A percentile compares a stretch with the other conserved stretches of the same genome.
These are phyloP conservation scores for Sorex fumeus DNA, from an alignment of 2,113 vertebrate species.

Conservation along the genomic window DNA sequence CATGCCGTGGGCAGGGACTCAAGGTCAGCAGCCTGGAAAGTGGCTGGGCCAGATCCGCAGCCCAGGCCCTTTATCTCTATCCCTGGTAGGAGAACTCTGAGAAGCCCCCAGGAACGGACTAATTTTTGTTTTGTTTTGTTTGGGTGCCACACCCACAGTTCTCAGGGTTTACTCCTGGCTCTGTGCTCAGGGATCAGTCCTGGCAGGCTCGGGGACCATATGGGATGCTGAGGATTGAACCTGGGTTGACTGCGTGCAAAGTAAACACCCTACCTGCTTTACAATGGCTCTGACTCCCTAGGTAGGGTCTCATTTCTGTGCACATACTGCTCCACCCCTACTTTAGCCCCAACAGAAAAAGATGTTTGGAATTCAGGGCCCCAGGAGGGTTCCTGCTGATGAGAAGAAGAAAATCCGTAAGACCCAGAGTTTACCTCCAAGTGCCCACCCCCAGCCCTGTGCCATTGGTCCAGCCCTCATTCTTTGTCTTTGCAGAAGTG, in stretches of 20 bases:
- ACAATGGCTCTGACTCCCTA: too few relatives aligned
- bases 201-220: too few relatives aligned
- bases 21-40: neutral
- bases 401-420: neutral
- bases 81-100: too few relatives aligned
- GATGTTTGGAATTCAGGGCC: neutral
- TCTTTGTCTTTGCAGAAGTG: neutral
- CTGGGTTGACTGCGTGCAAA: too few relatives aligned
- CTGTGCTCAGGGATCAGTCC: too few relatives aligned
- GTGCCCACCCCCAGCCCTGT: neutral
- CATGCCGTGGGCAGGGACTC: neutral
- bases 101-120: too few relatives aligned
- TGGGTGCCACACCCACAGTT: too few relatives aligned
- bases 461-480: rapidly evolving
- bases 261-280: too few relatives aligned
- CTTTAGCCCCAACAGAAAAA: neutral
- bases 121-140: too few relatives aligned
- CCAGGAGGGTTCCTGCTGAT: neutral
- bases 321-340: neutral
- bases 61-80: neutral
- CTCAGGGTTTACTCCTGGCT: too few relatives aligned
- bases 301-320: neutral
- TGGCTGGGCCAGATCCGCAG: neutral
- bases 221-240: too few relatives aligned
- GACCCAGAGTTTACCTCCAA: neutral